Base-by-base conservation (phyloP, 2,113 vertebrate genomes). In the Solenodon paradoxus region DNA sequence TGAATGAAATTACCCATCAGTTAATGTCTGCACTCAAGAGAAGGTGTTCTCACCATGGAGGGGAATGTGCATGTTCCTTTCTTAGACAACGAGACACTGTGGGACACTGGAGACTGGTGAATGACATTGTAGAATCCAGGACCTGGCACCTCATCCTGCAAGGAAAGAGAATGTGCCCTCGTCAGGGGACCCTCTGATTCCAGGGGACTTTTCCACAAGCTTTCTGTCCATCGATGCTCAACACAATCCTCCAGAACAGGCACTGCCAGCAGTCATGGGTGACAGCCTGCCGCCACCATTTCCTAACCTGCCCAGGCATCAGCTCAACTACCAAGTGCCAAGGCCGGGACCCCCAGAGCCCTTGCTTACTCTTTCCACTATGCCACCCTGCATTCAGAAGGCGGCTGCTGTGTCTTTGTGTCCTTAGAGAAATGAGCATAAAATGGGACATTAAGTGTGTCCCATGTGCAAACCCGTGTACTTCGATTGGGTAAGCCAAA, bases 21-120 rank as follows among this genome's bases (percentile, higher is more conserved):
- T 6, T 13, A 40, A 6, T 7, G 13, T 26, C 51, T 78, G 13
- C 4, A n/a, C 13, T 35, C n/a, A 22, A 26, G 40, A 59, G 63
- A 28, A 47, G 40, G 55, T 72, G 57, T 30, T 89, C 98, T 97
- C 96, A 99, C 98, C 98, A 97, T 96, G 0, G 98, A 98, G 9
- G 98, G 96, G 30, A 99, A 99, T 35, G 98, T 95, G 5, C 98
- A 97, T 0, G 98, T 99, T 92, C 99, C 99, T 97, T 98, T 99
- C 87, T 95, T 98, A 42, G 99, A 99, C 96, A 98, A 96, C 0
- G 99, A 99, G 32, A 98, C 98, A 51, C 97, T 99, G 78, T 88
- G 90, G 77, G 90, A 96, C 38, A 98, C 98, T n/a, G 98, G 80
- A 28, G 96, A 90, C 11, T 68, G 94, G 59, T 98, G 86, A 55